phyloP scores from a whole-genome alignment of 2,888 invertebrate genomes.

The Oligia fasciuncula region DNA sequence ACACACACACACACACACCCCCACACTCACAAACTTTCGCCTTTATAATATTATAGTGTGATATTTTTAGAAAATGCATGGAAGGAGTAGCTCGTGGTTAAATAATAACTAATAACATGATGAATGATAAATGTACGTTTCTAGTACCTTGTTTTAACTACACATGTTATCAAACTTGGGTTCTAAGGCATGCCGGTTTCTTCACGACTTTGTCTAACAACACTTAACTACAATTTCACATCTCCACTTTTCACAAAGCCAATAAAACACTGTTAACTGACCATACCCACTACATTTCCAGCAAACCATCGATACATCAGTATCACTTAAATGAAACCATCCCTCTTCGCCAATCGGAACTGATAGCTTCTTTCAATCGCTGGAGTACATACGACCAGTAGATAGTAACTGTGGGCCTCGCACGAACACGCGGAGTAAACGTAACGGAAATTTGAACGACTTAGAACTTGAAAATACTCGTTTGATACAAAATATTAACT shows the following conservation, averaged over 20 bases:
- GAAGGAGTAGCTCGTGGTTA: not conserved
- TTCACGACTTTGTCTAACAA: not conserved
- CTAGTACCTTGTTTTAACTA: not conserved
- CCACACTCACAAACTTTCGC: too few relatives aligned
- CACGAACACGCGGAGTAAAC: not conserved
- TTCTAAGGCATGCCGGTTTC: not conserved
- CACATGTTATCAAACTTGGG: not conserved
- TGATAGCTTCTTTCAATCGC: conserved; percentile 42
- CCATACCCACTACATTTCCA: not conserved
- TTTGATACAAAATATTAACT: not conserved
- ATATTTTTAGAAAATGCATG: not conserved
- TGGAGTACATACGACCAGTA: conserved; percentile 15
- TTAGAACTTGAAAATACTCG: too few relatives aligned
- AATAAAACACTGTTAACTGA: not conserved
- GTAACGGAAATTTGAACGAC: not conserved
- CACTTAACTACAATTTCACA: not conserved
- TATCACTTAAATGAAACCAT: conserved; percentile 44
- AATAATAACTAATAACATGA: not conserved
- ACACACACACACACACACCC: too few relatives aligned
- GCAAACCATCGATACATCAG: conserved; percentile 33
- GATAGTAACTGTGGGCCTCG: not conserved
- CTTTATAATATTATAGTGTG: too few relatives aligned
- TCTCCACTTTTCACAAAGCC: not conserved
- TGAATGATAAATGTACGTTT: not conserved
- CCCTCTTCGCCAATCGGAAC: conserved; percentile 19